Conservation (phyloP, 2,888 invertebrate genomes). For the Lottia gigantea region DNA sequence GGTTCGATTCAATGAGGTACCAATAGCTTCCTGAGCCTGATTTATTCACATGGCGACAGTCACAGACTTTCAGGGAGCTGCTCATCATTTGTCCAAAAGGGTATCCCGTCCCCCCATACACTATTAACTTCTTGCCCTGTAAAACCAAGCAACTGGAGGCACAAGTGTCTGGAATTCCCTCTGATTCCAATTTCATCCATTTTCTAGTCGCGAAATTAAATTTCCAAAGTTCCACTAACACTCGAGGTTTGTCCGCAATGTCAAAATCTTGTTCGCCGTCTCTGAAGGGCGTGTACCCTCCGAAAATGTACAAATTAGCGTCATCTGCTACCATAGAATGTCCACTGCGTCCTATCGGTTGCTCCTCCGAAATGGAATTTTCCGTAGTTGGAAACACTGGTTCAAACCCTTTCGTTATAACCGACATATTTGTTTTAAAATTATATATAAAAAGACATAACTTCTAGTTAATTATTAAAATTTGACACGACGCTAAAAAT, state of each 20-base stretch:
- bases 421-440: neutral
- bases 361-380: neutral
- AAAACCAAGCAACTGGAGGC: conserved; percentile 37
- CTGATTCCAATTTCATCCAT: conserved; percentile 79
- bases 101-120: conserved; percentile 92
- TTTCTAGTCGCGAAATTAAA: conserved; percentile 81
- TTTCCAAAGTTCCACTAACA: conserved; percentile 80
- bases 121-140: conserved; percentile 72
- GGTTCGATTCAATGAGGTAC: conserved; percentile 41
- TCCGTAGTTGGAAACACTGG: neutral
- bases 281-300: conserved; percentile 40
- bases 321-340: conserved; percentile 45
- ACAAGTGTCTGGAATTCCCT: conserved; percentile 61
- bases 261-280: neutral
- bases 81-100: conserved; percentile 89
- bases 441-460: too few species aligned
- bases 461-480: too few species aligned
- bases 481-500: neutral
- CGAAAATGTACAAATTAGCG: conserved; percentile 41
- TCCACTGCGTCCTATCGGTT: conserved; percentile 42
- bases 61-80: conserved; percentile 79
- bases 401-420: neutral
- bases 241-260: conserved; percentile 22
- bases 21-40: conserved; percentile 68
- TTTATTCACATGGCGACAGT: conserved; percentile 70